Evolutionary conservation across 2,888 invertebrate genomes (phyloP).

Genomic region (Lycophotia porphyrea): DNA sequence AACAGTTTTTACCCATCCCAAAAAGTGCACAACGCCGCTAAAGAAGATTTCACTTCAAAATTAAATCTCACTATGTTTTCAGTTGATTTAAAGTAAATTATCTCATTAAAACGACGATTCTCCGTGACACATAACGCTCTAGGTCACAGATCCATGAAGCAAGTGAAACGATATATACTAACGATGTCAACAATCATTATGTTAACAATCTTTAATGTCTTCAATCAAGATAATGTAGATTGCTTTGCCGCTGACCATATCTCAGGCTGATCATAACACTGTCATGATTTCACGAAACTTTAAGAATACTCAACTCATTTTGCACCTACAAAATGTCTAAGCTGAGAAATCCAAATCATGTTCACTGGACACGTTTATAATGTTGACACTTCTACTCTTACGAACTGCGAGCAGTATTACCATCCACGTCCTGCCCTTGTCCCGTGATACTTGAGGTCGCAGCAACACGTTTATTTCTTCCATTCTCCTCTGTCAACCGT

Average conservation of each 20-base stretch:
- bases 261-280: background rate
- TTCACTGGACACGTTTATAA: background rate
- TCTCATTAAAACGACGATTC: slow-evolving; percentile 36
- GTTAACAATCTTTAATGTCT: background rate
- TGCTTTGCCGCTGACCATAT: background rate
- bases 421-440: too few relatives aligned
- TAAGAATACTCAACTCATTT: background rate
- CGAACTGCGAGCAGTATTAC: background rate
- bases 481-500: too few relatives aligned
- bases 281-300: background rate
- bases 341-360: background rate
- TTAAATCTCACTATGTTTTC: background rate
- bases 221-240: too few relatives aligned
- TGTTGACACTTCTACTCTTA: background rate
- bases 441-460: too few relatives aligned
- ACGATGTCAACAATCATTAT: background rate
- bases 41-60: too few relatives aligned
- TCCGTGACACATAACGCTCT: slow-evolving; percentile 2
- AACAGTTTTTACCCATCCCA: too few relatives aligned
- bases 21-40: too few relatives aligned
- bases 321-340: background rate
- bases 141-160: slow-evolving; percentile 4
- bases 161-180: background rate
- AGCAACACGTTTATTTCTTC: too few relatives aligned
- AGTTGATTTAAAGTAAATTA: slow-evolving; percentile 28